A percentile compares a stretch with the other conserved stretches of the same genome.
These are phyloP conservation scores for Scytalopus superciliaris DNA, from an alignment of 2,113 vertebrate genomes.

Conservation along the genomic window DNA sequence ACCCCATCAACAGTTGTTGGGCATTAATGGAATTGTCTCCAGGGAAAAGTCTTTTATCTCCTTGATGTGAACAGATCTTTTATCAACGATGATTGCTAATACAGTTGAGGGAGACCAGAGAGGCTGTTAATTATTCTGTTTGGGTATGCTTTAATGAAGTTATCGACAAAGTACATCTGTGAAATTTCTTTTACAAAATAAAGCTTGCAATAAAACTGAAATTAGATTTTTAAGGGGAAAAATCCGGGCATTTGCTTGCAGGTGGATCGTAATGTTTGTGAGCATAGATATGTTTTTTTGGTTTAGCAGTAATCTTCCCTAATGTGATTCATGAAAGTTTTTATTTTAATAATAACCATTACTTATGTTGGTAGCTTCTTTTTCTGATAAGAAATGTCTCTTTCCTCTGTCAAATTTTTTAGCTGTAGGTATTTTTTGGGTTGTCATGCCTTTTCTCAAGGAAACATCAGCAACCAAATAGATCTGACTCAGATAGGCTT, in stretches of 20 bases:
- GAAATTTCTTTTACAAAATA: not conserved
- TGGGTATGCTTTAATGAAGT: not conserved
- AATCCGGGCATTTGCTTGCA: not conserved
- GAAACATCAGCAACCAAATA: not conserved
- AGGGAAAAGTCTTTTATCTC: not conserved
- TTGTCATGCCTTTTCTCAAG: not conserved
- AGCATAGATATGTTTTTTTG: not conserved
- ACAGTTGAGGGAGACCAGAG: not conserved
- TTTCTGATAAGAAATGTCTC: not conserved
- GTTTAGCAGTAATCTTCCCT: not conserved
- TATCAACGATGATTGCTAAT: not conserved
- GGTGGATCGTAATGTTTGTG: not conserved
- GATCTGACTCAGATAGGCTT: not conserved
- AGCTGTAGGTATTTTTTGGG: not conserved
- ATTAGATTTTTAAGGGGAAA: not conserved
- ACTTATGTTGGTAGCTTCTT: not conserved
- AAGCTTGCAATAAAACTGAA: not conserved
- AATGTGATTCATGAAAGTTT: not conserved
- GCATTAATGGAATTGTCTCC: not conserved
- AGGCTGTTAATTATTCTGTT: slow-evolving; percentile 20
- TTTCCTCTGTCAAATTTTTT: not conserved
- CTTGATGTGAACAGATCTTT: slow-evolving; percentile 10
- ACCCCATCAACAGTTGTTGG: not conserved
- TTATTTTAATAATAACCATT: not conserved
- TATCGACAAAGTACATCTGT: not conserved